phyloP scores from a whole-genome alignment of 2,797 vertebrate genomes.

The Dermochelys coriacea region DNA sequence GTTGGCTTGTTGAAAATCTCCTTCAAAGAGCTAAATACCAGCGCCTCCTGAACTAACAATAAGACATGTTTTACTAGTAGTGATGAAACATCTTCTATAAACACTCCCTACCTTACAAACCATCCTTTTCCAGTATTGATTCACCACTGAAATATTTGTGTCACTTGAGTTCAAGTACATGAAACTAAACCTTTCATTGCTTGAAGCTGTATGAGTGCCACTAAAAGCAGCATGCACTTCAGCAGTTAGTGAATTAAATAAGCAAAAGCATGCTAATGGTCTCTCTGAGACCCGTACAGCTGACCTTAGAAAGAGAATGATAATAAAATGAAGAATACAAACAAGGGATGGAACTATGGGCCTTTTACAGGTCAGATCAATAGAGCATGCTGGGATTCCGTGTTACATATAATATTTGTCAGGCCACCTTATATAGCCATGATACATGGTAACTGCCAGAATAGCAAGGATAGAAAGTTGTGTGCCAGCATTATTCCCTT shows the following conservation, averaged over 20 bases:
- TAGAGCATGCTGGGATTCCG: constrained; percentile 48
- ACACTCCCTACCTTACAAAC: constrained; percentile 82
- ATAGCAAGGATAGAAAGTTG: neutral
- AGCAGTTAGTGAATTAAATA: constrained; percentile 77
- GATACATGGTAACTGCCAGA: neutral
- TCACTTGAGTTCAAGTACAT: constrained; percentile 83
- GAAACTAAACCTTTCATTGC: constrained; percentile 78
- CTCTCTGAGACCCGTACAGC: constrained; percentile 52
- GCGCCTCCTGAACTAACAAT: constrained; percentile 84
- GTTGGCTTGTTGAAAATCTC: constrained; percentile 73
- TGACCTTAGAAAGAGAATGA: constrained; percentile 77
- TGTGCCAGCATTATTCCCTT: neutral
- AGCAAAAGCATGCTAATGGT: constrained; percentile 77
- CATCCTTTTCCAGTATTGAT: constrained; percentile 79
- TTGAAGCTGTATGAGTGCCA: constrained; percentile 73
- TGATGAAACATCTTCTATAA: constrained; percentile 85
- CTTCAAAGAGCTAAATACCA: constrained; percentile 82
- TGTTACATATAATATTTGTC: constrained; percentile 56
- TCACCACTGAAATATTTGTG: constrained; percentile 84
- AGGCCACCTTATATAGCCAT: constrained; percentile 26
- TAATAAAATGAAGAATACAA: constrained; percentile 76
- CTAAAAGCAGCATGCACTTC: constrained; percentile 75
- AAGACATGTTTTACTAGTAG: constrained; percentile 82
- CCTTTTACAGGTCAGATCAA: constrained; percentile 68
- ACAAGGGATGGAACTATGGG: constrained; percentile 62